phyloP scores from a whole-genome alignment of 2,888 invertebrate species.

The Macrophya annulata region DNA sequence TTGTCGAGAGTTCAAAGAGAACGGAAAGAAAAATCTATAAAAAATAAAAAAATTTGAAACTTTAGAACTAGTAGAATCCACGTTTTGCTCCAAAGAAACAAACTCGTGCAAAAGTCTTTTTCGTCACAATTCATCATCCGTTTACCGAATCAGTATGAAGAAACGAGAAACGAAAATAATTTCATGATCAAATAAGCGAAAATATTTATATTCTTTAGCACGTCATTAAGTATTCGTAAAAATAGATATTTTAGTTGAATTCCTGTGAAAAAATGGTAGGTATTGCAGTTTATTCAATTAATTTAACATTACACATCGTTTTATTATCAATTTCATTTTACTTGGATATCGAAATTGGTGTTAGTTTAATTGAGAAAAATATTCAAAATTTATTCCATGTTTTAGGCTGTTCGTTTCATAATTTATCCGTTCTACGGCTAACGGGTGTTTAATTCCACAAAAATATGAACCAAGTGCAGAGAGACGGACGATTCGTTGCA shows the following conservation, averaged over 20 bases:
- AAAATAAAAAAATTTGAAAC: background rate
- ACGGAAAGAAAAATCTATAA: background rate
- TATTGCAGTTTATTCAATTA: no score
- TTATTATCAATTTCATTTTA: background rate
- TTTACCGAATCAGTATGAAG: background rate
- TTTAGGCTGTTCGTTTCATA: background rate
- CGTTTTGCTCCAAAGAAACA: background rate
- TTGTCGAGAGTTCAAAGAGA: background rate
- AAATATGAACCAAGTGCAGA: slow-evolving; percentile 16
- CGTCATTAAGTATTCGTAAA: background rate
- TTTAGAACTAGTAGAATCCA: background rate
- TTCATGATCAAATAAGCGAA: background rate
- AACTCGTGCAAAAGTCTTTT: background rate
- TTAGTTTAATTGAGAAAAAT: background rate
- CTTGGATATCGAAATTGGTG: background rate
- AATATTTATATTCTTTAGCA: background rate
- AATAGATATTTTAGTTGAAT: background rate
- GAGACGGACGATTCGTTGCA: slow-evolving; percentile 2
- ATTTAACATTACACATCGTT: background rate
- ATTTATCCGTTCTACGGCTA: background rate
- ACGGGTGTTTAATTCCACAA: slow-evolving; percentile 17
- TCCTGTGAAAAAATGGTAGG: no score
- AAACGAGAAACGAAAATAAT: slow-evolving; percentile 7
- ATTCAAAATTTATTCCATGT: background rate
- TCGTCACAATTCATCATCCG: background rate